Conservation (phyloP, 2,888 invertebrate genomes). For the Hypolimnas misippus region DNA sequence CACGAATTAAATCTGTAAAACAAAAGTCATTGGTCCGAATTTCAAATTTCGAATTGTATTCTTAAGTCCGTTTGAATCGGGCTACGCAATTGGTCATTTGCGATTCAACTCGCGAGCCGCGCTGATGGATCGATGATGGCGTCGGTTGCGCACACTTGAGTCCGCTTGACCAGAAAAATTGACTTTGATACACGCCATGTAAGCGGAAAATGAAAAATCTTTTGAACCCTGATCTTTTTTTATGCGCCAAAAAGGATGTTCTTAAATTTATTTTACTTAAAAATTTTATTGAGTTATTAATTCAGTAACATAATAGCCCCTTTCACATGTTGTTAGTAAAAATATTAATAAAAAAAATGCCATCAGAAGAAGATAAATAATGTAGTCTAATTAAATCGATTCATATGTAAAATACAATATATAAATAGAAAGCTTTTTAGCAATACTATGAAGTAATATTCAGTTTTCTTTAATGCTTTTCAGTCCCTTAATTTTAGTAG, state of each 20-base stretch:
- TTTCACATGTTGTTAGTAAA: no score
- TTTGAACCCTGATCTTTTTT: conserved; percentile 10
- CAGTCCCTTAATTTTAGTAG: no score
- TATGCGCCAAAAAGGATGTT: background rate
- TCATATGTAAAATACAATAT: no score
- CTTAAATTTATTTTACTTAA: background rate
- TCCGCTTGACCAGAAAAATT: conserved; percentile 75
- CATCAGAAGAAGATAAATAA: no score
- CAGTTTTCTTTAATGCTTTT: no score
- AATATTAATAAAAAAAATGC: no score
- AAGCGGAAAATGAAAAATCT: conserved; percentile 21
- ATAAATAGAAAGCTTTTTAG: no score
- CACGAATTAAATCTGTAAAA: conserved; percentile 64
- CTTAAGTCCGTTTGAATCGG: conserved; percentile 68
- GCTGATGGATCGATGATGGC: conserved; percentile 79
- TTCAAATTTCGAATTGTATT: conserved; percentile 63
- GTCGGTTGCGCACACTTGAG: conserved; percentile 54
- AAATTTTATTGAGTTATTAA: background rate
- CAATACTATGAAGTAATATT: no score
- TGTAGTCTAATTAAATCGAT: no score
- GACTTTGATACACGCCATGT: conserved; percentile 33
- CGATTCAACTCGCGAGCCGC: conserved; percentile 72
- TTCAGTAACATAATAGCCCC: no score
- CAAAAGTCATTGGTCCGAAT: conserved; percentile 66
- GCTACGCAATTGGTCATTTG: conserved; percentile 73